A percentile compares a stretch with the other conserved stretches of the same genome.
These are phyloP conservation scores for Thalassaphorura encarpata DNA, from an alignment of 1,140 invertebrate species.

Conservation along the genomic window DNA sequence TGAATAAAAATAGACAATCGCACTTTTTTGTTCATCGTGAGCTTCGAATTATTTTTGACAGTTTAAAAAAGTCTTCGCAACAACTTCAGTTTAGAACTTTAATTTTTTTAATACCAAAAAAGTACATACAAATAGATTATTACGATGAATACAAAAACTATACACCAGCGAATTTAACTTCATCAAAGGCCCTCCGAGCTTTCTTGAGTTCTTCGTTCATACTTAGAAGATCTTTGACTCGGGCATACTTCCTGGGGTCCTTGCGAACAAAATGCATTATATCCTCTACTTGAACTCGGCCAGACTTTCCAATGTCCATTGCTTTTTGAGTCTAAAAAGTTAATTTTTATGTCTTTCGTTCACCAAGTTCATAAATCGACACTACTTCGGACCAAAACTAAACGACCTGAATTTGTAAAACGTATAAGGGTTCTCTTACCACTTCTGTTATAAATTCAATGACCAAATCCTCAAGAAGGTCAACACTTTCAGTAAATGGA, in stretches of 20 bases:
- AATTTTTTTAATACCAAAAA: not conserved
- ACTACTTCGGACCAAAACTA: not conserved
- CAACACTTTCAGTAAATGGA: constrained; percentile 97
- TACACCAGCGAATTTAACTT: constrained; percentile 68
- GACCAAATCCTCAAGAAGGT: constrained; percentile 92
- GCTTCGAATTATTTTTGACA: no score
- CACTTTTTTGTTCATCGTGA: no score
- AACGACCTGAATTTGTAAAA: not conserved
- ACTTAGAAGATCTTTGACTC: constrained; percentile 91
- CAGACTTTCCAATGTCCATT: constrained; percentile 92
- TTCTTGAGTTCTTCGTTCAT: constrained; percentile 99
- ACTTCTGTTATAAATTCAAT: constrained; percentile 97
- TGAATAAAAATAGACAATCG: no score
- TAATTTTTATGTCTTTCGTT: not conserved
- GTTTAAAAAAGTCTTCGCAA: no score
- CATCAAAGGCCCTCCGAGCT: constrained; percentile 98
- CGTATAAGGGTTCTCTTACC: constrained; percentile 44
- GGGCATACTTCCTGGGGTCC: constrained; percentile 92
- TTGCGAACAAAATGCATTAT: constrained; percentile 97
- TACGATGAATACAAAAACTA: not conserved
- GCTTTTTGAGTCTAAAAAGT: constrained; percentile 61
- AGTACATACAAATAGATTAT: not conserved
- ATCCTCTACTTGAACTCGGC: constrained; percentile 93
- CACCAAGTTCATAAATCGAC: not conserved
- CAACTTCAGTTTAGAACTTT: no score